Base-by-base conservation (phyloP, 2,113 vertebrate genomes). In the Takifugu flavidus region DNA sequence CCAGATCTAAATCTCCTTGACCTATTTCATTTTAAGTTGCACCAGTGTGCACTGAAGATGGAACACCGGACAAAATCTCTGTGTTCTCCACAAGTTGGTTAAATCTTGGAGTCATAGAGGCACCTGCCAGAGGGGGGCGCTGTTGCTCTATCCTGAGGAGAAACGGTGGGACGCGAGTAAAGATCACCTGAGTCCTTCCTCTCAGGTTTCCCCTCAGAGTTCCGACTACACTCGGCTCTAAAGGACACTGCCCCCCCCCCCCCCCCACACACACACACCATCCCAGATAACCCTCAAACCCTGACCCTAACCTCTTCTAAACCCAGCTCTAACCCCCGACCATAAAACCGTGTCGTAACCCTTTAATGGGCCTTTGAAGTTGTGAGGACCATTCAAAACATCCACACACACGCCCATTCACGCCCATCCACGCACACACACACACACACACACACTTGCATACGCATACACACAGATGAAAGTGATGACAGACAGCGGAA, bases 1-100 rank as follows among this genome's bases (percentile, higher is more conserved):
- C 72, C 75, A 85, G 72, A 86, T 83, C 56, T 79, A 79, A 77
- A 80, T 86, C 77, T 85, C 86, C 82, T 85, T 88, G 83, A 88
- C 83, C 82, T 74, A 79, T 80, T 86, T 84, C 67, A 71, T 72
- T 82, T 78, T 31, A 14, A 68, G 67, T 71, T 77, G 67, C 62
- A 39, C 14, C 29, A 65, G 60, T 75, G 34, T 67, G 57, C 70
- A 56, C 58, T 49, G 46, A 69, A 50, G 50, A 34, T 69, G 46
- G 56, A 28, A 20, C 54, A 62, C 50, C 46, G 58, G 53, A 65
- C 49, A 59, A 11, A 10, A 27, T 26, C 27, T 14, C 0, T 10
- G 59, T 42, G 4, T 25, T 20, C 13, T 28, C 14, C 49, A 3
- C 15, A 47, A 47, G 6, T n/a, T 47, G 10, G 8, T 25, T 25